phyloP scores from a whole-genome alignment of 1,140 invertebrate genomes.

The Nylanderia fulva region DNA sequence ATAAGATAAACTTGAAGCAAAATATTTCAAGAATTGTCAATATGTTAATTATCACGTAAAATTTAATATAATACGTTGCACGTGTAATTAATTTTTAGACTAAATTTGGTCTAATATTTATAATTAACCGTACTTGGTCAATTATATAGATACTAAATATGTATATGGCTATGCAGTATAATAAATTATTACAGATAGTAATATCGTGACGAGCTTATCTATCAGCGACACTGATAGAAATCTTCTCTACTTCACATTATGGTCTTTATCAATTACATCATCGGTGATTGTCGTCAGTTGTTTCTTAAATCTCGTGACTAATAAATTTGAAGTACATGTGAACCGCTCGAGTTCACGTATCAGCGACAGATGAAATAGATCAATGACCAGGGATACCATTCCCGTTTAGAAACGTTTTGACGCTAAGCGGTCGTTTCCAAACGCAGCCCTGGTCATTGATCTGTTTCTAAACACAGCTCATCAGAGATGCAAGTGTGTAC shows the following conservation, averaged over 20 bases:
- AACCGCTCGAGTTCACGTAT: slow-evolving; percentile 51
- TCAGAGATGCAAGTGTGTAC: slow-evolving; percentile 50
- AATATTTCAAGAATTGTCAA: background rate
- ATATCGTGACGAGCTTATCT: too few species aligned
- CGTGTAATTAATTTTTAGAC: background rate
- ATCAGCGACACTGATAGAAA: too few species aligned
- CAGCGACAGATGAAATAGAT: slow-evolving; percentile 63
- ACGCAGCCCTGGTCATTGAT: too few species aligned
- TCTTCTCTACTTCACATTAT: background rate
- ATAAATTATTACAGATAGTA: background rate
- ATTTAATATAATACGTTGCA: background rate
- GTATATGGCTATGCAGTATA: too few species aligned
- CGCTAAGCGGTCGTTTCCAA: too few species aligned
- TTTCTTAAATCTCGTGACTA: too few species aligned
- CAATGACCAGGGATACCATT: too few species aligned
- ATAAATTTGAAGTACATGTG: background rate
- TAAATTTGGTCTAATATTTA: background rate
- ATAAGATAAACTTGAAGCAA: background rate
- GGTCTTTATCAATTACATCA: background rate
- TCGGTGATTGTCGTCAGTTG: too few species aligned
- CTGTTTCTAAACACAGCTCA: too few species aligned
- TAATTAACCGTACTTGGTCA: too few species aligned
- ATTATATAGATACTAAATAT: background rate
- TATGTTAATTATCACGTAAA: background rate
- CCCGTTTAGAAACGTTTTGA: too few species aligned